Base-by-base conservation (phyloP, 2,797 vertebrate genomes). In the Calcarius lapponicus region DNA sequence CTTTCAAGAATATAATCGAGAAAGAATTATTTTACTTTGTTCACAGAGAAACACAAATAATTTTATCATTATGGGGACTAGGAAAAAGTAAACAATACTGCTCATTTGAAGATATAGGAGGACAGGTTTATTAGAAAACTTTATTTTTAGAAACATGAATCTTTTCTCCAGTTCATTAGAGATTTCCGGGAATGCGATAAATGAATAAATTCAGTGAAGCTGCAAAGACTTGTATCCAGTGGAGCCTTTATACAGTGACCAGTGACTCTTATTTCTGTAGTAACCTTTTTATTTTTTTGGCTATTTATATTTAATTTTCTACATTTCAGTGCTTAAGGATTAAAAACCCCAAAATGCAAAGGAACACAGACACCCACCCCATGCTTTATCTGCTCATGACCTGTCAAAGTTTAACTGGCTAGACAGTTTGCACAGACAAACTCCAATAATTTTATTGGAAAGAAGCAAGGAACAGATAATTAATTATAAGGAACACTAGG, bases 141-240 rank as follows among this genome's bases (percentile, higher is more conserved):
- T 86, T 76, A 75, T 43, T 86, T 96, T 91, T 73, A 94, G 76
- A 90, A 96, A 75, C 8, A 11, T 7, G 22, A n/a, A 18, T 74
- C 19, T 64, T 71, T 78, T 10, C 5, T 9, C 47, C 40, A 84
- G 47, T 53, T 94, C 40, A 47, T 88, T 53, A 88, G 43, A 65
- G 24, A 62, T 72, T 88, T 78, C 53, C 3, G 1, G 29, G 65
- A 91, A 91, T 20, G 16, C 13, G 71, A 36, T 47, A 79, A 70
- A 79, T 13, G 10, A 84, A 47, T 54, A 71, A 61, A 60, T 67
- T 81, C 64, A 57, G 51, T 88, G 71, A 88, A 80, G 20, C 45
- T 86, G 38, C 38, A 58, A 78, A 65, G 17, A 47, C 32, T n/a
- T 56, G 11, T 60, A 58, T 60, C 73, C 38, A 88, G n/a, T 28